Evolutionary conservation across 2,113 vertebrate species (phyloP), one percentile per base, ranked within the genome.

Genomic region (Phyllostomus hastatus): DNA sequence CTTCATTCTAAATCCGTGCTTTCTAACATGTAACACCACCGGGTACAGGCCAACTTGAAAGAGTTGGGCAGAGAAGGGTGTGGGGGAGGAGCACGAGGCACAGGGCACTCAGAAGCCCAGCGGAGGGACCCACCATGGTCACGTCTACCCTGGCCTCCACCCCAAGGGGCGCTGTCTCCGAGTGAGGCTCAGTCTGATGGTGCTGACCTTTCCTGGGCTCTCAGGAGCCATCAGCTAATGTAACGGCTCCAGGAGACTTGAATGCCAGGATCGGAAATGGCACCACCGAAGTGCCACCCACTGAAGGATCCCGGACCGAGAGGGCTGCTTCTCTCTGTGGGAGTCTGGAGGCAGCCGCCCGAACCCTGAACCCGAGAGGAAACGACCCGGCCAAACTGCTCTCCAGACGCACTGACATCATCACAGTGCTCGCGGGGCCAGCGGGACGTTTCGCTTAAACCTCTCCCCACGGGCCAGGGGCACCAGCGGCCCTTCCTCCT

Each of bases 191-290:
- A 46, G 83, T 43, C 76, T 96, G 75, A 82, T 5, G 35, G 72
- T 3, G 88, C 76, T 96, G 97, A 97, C 97, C 96, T 97, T 95
- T 95, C 38, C 61, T 67, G 91, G 78, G 70, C 69, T 94, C 76
- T 35, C 67, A 88, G 93, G 4, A 80, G 79, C 73, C 70, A 69
- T 67, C 80, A 85, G 85, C 88, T 76, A 91, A 90, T 17, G 1
- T 81, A 92, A 90, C 9, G 26, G 88, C 50, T 81, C 95, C 26
- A 17, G 70, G 84, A 96, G 91, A 94, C 48, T 48, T 81, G 95
- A 97, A 96, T 87, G 92, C 81, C 92, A 97, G 80, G 76, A 80
- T 96, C 81, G 85, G 96, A 96, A 97, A 96, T 50, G 96, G 97
- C 76, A 92, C 33, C 0, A 24, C 57, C 61, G 5, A 19, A 69